Conservation (phyloP, 2,113 vertebrate species). For the Nyctibius bracteatus region DNA sequence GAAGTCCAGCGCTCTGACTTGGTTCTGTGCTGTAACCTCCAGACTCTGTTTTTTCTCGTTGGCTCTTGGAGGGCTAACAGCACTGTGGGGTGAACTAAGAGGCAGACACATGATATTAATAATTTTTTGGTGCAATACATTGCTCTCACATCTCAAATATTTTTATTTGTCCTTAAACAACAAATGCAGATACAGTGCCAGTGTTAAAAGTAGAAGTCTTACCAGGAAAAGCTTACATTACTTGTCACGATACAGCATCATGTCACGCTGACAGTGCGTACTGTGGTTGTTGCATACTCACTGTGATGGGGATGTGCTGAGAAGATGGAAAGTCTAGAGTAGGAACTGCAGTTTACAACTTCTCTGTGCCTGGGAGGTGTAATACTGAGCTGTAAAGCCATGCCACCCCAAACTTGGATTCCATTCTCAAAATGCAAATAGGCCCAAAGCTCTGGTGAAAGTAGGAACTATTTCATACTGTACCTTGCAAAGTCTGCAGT, state of each 20-base stretch:
- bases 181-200: background rate
- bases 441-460: background rate
- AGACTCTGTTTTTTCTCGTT: background rate
- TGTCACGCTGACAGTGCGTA: fast-evolving
- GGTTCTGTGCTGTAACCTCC: background rate
- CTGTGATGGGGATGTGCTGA: background rate
- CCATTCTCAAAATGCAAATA: background rate
- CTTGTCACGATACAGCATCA: background rate
- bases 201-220: background rate
- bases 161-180: background rate
- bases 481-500: background rate
- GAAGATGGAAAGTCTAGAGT: background rate
- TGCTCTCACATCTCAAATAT: background rate
- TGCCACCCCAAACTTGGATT: background rate
- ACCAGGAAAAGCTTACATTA: fast-evolving
- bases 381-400: background rate
- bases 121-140: background rate
- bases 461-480: background rate
- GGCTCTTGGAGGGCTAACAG: background rate
- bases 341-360: background rate
- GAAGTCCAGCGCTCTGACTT: background rate
- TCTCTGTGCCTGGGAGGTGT: background rate
- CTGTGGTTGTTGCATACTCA: background rate
- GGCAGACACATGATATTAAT: background rate
- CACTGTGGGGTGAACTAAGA: background rate